Conservation (phyloP, 1,140 invertebrate genomes). For the Drosophila nigrodunni region DNA sequence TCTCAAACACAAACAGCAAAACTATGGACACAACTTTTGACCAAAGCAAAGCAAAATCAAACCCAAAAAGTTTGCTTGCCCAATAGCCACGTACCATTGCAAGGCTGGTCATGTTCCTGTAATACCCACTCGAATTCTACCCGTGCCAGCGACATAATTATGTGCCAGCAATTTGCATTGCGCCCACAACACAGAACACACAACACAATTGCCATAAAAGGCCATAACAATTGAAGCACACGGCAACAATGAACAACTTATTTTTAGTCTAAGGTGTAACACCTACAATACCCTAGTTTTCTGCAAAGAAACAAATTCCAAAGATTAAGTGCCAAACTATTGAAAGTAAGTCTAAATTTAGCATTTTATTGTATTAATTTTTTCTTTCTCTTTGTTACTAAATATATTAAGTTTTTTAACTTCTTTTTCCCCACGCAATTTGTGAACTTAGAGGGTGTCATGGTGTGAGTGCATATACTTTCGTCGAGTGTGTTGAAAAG, state of each 20-base stretch:
- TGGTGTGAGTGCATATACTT: not conserved
- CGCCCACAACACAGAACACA: slow-evolving; percentile 48
- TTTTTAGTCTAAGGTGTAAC: not conserved
- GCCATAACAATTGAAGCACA: slow-evolving; percentile 69
- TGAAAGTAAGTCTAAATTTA: too few relatives aligned
- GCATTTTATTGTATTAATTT: too few relatives aligned
- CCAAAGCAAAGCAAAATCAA: slow-evolving; percentile 32
- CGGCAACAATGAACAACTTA: slow-evolving; percentile 4
- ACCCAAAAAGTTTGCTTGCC: slow-evolving; percentile 16
- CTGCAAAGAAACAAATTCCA: not conserved
- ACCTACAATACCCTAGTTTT: slow-evolving; percentile 24
- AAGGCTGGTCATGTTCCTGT: not conserved
- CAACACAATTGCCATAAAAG: slow-evolving; percentile 72
- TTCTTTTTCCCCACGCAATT: not conserved
- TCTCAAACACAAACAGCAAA: slow-evolving; percentile 22
- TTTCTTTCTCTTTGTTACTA: not conserved
- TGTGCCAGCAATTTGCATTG: slow-evolving; percentile 78
- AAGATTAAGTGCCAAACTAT: not conserved
- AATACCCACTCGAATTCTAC: slow-evolving; percentile 45
- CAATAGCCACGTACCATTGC: slow-evolving; percentile 7
- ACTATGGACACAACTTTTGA: slow-evolving; percentile 22
- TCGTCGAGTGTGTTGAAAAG: slow-evolving; percentile 26
- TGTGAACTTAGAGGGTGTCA: slow-evolving; percentile 1
- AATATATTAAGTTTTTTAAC: not conserved
- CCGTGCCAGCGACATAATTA: slow-evolving; percentile 73